These are phyloP conservation scores for Tetraneura akinire DNA, from an alignment of 1,140 invertebrate species.

Conservation along the genomic window DNA sequence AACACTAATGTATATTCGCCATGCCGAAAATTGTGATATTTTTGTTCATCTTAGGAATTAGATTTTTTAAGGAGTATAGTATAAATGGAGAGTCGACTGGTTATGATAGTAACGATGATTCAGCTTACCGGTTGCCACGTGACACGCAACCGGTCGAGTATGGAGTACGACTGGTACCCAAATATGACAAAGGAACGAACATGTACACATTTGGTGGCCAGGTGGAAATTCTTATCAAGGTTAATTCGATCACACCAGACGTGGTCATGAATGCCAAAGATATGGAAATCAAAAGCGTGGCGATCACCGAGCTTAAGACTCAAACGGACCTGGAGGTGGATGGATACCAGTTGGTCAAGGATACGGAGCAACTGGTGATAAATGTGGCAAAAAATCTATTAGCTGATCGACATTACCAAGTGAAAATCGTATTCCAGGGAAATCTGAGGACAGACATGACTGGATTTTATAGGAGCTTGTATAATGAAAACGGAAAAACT, in stretches of 20 bases:
- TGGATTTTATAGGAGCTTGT: conserved; percentile 52
- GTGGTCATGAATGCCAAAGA: neutral
- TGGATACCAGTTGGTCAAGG: neutral
- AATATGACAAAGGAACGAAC: neutral
- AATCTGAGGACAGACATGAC: conserved; percentile 51
- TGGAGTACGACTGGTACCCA: neutral
- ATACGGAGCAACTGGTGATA: neutral
- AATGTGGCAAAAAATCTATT: neutral
- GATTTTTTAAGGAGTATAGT: no score
- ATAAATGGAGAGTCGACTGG: neutral
- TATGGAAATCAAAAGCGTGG: neutral
- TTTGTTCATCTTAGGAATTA: no score
- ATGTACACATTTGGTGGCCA: neutral
- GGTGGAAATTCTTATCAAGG: neutral
- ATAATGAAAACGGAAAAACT: conserved; percentile 54
- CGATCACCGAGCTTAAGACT: neutral
- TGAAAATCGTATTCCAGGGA: conserved; percentile 51
- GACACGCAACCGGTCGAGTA: conserved; percentile 32
- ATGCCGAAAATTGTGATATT: no score
- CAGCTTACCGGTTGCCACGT: neutral
- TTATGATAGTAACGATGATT: no score
- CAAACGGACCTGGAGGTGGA: neutral
- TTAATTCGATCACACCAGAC: neutral
- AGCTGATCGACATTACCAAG: conserved; percentile 2
- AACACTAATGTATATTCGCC: no score